Base-by-base conservation (phyloP, 2,113 vertebrate species). In the Ochotona princeps region DNA sequence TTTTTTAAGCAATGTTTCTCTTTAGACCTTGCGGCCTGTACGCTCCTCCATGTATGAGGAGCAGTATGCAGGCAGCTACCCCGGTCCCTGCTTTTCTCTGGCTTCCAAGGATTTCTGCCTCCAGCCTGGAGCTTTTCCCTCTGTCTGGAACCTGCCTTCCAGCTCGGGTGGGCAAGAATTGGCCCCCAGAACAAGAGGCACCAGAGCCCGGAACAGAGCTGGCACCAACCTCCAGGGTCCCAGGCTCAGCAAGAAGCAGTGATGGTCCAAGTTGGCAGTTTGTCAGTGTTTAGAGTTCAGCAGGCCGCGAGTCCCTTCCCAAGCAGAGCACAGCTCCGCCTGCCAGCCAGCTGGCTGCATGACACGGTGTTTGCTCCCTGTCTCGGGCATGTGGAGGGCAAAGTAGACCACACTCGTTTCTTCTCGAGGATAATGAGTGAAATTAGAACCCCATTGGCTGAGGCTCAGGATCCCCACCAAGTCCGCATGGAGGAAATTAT, bases 51-150 rank as follows among this genome's bases (percentile, higher is more conserved):
- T 69, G 92, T 85, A 60, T 73, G 65, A 47, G 90, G 91, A 47
- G 89, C 76, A 89, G 92, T 94, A 92, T 94, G 92, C 84, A 82
- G 89, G 75, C 93, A 35, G 80, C 92, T 94, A 76, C 92, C 83
- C 87, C 70, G 74, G 0, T 89, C 78, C 23, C 38, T 93, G 90
- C 83, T 93, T 72, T 89, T 91, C 93, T 89, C 70, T 90, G 90
- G 75, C 61, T 89, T 92, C 67, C 3, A 0, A 60, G 49, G 66
- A 44, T 78, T 90, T 92, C 3, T 0, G 21, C 51, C 44, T 87
- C 72, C 9, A 30, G 35, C 83, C 7, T 23, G 23, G 35, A 60
- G 35, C 44, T 79, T 44, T 57, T 82, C 30, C 1, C 82, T 57
- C 26, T 54, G 75, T 18, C 7, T 54, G 28, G 18, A 23, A 69